Percentiles rank a stretch among this genome's conserved stretches.
Evolutionary conservation across 2,888 invertebrate genomes (phyloP).

Genomic region (Congeria kusceri): DNA sequence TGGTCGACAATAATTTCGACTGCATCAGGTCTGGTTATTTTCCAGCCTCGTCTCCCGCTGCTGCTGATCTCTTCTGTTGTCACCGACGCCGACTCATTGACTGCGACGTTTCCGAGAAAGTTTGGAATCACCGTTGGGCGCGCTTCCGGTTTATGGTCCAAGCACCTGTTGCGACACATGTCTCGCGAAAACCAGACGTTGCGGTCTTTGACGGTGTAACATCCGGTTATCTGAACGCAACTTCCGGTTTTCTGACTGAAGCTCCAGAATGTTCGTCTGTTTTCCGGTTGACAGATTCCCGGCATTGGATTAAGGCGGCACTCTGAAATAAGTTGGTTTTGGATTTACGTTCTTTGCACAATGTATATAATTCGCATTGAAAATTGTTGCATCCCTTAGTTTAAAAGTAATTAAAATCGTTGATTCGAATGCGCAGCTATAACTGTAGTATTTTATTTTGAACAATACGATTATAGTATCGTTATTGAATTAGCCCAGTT

Average conservation of each 20-base stretch:
- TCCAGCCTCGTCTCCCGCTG: slow-evolving; percentile 31
- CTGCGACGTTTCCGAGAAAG: slow-evolving; percentile 16
- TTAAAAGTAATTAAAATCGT: too few species aligned
- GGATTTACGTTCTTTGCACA: too few species aligned
- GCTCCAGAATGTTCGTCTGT: slow-evolving; percentile 42
- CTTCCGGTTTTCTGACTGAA: slow-evolving; percentile 54
- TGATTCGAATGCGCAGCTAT: too few species aligned
- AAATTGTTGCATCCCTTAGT: too few species aligned
- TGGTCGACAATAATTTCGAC: not conserved
- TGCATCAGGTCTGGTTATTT: slow-evolving; percentile 7
- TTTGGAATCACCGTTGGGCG: slow-evolving; percentile 30
- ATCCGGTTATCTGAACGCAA: slow-evolving; percentile 44
- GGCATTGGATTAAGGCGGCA: slow-evolving; percentile 51
- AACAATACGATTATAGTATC: too few species aligned
- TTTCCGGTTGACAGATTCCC: slow-evolving; percentile 36
- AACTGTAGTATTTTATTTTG: too few species aligned
- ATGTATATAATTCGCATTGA: too few species aligned
- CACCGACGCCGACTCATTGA: not conserved
- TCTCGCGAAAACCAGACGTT: slow-evolving; percentile 45
- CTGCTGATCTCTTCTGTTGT: slow-evolving; percentile 2
- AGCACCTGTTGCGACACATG: slow-evolving; percentile 36
- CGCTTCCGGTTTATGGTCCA: slow-evolving; percentile 20
- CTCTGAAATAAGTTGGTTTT: slow-evolving; percentile 20
- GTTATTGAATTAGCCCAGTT: too few species aligned
- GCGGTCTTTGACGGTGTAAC: slow-evolving; percentile 54